These are phyloP conservation scores for Epinotia nisella DNA, from an alignment of 2,888 invertebrate genomes.

Conservation along the genomic window DNA sequence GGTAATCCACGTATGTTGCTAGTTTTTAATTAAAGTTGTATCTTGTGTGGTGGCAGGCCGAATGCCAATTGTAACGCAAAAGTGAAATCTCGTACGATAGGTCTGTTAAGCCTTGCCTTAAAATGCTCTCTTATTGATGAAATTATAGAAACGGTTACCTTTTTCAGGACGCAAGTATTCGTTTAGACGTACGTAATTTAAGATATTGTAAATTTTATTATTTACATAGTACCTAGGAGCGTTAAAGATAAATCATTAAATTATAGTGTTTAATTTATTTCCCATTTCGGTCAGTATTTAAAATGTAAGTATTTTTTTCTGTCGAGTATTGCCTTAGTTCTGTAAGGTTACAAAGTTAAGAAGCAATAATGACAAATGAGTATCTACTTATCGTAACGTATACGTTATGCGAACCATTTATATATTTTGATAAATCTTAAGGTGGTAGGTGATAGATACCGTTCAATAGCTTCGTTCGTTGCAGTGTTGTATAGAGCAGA, in stretches of 20 bases:
- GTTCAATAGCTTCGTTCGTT: constrained; percentile 40
- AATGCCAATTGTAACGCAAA: constrained; percentile 47
- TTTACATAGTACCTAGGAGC: constrained; percentile 66
- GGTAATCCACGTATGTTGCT: not conserved
- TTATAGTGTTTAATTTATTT: constrained; percentile 81
- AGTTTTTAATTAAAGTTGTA: not conserved
- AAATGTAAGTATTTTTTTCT: constrained; percentile 80
- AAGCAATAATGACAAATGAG: constrained; percentile 59
- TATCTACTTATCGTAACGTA: constrained; percentile 40
- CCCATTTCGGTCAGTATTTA: constrained; percentile 84
- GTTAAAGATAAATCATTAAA: constrained; percentile 66
- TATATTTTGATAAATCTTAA: constrained; percentile 37
- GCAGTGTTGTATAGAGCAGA: constrained; percentile 40
- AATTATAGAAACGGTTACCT: constrained; percentile 83
- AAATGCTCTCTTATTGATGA: constrained; percentile 82
- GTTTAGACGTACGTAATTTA: constrained; percentile 71
- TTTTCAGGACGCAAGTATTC: constrained; percentile 83
- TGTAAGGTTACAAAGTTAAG: constrained; percentile 64
- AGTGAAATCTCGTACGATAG: constrained; percentile 56
- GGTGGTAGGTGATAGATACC: constrained; percentile 36
- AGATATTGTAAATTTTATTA: constrained; percentile 78
- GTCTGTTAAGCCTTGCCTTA: constrained; percentile 75
- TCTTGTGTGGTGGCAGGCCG: constrained; percentile 1
- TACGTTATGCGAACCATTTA: constrained; percentile 42
- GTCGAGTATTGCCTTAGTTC: constrained; percentile 67